Evolutionary conservation across 2,113 vertebrate species (phyloP).

Genomic region (Herpetotheres cachinnans): DNA sequence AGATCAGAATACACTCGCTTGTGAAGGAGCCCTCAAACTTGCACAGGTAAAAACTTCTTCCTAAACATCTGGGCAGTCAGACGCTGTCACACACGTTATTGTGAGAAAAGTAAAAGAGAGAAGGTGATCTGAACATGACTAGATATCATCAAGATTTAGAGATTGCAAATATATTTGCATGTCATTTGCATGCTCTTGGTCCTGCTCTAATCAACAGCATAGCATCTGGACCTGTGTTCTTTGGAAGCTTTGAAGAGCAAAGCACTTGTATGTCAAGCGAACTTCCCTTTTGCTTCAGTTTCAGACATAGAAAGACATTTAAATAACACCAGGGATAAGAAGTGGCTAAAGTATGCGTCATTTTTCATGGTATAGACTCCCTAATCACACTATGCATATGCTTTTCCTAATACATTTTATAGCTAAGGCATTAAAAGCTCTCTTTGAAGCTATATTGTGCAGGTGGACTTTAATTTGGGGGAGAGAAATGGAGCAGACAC

Average conservation of each 20-base stretch:
- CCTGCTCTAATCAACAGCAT: neutral
- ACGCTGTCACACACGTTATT: rapidly evolving
- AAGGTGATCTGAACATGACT: neutral
- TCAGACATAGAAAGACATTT: neutral
- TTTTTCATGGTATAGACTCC: neutral
- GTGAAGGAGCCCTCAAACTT: neutral
- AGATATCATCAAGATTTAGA: neutral
- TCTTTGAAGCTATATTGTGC: neutral
- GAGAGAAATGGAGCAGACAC: neutral
- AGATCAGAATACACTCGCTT: neutral
- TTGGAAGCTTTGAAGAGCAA: neutral
- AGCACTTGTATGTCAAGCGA: neutral
- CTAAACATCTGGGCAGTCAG: neutral
- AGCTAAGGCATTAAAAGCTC: neutral
- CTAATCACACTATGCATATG: neutral
- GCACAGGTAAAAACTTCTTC: neutral
- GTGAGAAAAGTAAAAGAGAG: neutral
- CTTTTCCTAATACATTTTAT: neutral
- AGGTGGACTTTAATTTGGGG: neutral
- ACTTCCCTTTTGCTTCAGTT: neutral
- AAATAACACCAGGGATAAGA: neutral
- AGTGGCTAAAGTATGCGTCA: neutral
- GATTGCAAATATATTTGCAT: neutral
- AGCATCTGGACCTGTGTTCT: neutral
- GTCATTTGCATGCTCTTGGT: neutral